A percentile compares a stretch with the other conserved stretches of the same genome.
phyloP scores from a whole-genome alignment of 2,113 vertebrate genomes.

The Cavia porcellus region DNA sequence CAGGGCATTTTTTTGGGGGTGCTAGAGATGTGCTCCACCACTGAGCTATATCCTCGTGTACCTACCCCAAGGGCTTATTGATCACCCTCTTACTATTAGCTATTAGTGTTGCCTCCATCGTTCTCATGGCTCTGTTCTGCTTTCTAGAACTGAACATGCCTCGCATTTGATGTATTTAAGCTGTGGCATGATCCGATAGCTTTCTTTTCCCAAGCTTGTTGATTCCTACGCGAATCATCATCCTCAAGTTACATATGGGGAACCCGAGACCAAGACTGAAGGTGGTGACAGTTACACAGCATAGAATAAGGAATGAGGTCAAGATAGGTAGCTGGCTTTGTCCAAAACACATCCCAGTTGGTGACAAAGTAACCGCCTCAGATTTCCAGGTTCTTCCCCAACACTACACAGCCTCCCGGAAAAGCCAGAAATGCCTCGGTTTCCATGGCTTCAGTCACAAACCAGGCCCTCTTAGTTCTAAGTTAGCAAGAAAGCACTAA shows the following conservation, averaged over 20 bases:
- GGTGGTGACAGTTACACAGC: not conserved
- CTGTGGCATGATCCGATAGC: not conserved
- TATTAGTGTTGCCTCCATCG: fast-evolving
- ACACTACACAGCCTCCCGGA: no score
- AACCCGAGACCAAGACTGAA: not conserved
- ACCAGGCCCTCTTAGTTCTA: not conserved
- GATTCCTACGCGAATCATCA: not conserved
- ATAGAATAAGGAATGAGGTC: not conserved
- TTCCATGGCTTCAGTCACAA: not conserved
- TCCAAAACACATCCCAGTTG: not conserved
- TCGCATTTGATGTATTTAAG: not conserved
- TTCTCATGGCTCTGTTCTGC: not conserved
- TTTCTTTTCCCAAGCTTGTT: not conserved
- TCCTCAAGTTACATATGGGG: not conserved
- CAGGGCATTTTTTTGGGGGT: not conserved
- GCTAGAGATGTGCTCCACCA: not conserved
- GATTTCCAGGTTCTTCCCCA: not conserved
- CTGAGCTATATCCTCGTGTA: not conserved
- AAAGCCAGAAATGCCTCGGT: not conserved
- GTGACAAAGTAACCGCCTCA: constrained; percentile 25
- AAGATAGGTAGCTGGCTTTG: not conserved
- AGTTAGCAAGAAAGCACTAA: not conserved
- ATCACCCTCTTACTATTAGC: not conserved
- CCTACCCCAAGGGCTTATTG: not conserved
- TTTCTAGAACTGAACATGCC: not conserved